Evolutionary conservation across 2,888 invertebrate species (phyloP), one percentile per base, ranked within the genome.

Genomic region (Pycnomerus fuliginosus): DNA sequence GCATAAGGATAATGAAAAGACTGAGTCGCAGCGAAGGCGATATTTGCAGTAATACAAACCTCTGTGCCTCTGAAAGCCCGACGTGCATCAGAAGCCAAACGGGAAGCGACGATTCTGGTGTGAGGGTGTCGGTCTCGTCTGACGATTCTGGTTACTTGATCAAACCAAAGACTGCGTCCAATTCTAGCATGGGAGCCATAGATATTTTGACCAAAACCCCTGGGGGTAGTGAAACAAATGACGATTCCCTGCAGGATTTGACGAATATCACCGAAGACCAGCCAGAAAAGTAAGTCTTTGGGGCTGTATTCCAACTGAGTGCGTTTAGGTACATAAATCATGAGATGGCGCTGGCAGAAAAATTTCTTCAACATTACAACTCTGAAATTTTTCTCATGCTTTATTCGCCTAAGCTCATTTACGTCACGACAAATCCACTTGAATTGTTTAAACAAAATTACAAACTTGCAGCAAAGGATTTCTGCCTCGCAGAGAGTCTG

Each of bases 21-120:
- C 62, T 76, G 46, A 77, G 78, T 57, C 68, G 76, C 17, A 77
- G 77, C 50, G 76, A 77, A 56, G 76, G 76, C 5, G 77, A 77
- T 56, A 58, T 78, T 24, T 65, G 60, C 36, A 53, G 56, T 37
- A 53, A 46, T 20, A 36, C 41, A 10, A 58, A 59, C 11, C 43
- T 55, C 1, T 58, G 53, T 40, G 50, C 55, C 11, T 56, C 62
- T 1, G 62, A 64, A 13, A 68, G 68, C 38, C 67, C 68, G 0
- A 52, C 65, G 28, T 68, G 64, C 52, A 60, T 65, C 11, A 53
- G 67, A 22, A 67, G 68, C 42, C 65, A 66, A 31, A 58, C 59
- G 8, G 65, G 67, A 4, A 69, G 71, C 32, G 67, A 70, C 30
- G 71, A 72, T 58, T 69, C 69, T 1, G 70, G 68, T 4, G 69